Conservation (phyloP, 1,140 invertebrate genomes). For the Macrobrachium rosenbergii region DNA sequence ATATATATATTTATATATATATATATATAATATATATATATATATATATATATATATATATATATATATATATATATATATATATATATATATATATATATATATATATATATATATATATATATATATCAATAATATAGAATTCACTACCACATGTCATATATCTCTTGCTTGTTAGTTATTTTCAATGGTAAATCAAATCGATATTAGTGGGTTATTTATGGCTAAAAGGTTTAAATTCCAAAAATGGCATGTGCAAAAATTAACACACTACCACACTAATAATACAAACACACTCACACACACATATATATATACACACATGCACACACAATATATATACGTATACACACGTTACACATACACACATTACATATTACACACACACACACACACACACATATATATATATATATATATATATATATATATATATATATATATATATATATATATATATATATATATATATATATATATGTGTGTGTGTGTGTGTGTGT, state of each 20-base stretch:
- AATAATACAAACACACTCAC: neutral
- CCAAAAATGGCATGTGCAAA: no score
- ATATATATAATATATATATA: neutral
- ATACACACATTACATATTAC: neutral
- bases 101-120: constrained; percentile 22
- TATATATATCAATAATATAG: no score
- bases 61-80: neutral
- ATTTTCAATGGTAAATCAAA: no score
- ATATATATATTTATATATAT: neutral
- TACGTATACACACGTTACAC: neutral
- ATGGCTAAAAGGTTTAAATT: no score
- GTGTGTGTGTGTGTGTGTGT: no score
- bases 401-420: constrained; percentile 22
- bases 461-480: no score
- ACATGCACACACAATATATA: neutral
- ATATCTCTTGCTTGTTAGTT: no score
- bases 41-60: constrained; percentile 24
- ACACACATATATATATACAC: neutral
- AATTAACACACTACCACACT: neutral
- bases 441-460: constrained; percentile 9
- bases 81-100: no score
- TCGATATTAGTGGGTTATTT: no score
- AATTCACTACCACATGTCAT: neutral
- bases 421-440: constrained; percentile 22
- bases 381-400: neutral